phyloP scores from a whole-genome alignment of 2,113 vertebrate species.

The Collichthys lucidus region DNA sequence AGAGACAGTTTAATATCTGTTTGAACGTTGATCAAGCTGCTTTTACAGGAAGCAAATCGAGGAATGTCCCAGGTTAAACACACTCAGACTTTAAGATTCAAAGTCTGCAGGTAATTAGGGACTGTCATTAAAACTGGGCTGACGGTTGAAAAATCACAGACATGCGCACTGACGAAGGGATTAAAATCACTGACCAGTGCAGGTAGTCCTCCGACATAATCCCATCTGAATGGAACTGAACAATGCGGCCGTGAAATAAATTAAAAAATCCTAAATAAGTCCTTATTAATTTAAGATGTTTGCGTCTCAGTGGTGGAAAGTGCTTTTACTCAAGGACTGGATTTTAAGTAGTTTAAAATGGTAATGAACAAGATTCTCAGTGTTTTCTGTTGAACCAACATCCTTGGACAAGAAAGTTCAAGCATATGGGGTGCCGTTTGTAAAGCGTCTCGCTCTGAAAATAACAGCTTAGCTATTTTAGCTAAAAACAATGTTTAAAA shows the following conservation, averaged over 20 bases:
- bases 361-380: background rate
- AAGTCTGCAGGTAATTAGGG: background rate
- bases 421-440: too few relatives aligned
- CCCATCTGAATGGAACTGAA: too few relatives aligned
- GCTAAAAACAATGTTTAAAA: too few relatives aligned
- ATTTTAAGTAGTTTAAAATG: background rate
- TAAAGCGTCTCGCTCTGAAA: too few relatives aligned
- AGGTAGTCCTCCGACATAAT: background rate
- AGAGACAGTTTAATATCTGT: background rate
- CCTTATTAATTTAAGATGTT: too few relatives aligned
- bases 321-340: too few relatives aligned
- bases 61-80: background rate
- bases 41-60: background rate
- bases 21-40: background rate
- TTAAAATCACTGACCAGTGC: background rate
- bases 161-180: background rate
- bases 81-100: background rate
- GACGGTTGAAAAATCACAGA: background rate
- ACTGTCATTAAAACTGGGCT: background rate
- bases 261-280: too few relatives aligned
- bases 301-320: too few relatives aligned
- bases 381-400: background rate
- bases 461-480: too few relatives aligned
- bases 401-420: too few relatives aligned
- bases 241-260: background rate